Base-by-base conservation (phyloP, 1,140 invertebrate genomes). In the Listronotus oregonensis region DNA sequence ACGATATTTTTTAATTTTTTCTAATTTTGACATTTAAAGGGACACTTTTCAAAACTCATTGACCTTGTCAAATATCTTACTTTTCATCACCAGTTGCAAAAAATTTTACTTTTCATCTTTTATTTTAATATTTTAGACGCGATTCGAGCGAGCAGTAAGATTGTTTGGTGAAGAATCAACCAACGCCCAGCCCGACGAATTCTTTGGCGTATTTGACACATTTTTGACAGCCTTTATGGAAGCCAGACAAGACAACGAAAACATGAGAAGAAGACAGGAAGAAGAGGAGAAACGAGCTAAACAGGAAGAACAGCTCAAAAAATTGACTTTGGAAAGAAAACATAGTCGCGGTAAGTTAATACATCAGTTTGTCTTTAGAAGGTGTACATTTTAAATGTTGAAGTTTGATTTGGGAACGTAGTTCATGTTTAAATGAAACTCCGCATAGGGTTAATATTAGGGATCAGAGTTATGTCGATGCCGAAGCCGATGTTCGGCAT, bases 121-220 rank as follows among this genome's bases (percentile, higher is more conserved):
- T 27, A 27, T 27, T 27, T 27, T 2, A 6, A 34, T 34, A 44
- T 49, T 73, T 66, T 66, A 76, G 76, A 75, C 80, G 17, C 81
- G 94, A 78, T 95, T 95, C 79, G 93, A 95, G 71, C 84, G 90
- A 71, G 92, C 92, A 0, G 90, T 95, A 5, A 85, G 90, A 55
- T 81, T 94, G 2, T 98, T 98, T 79, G 95, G 94, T 15, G 95
- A 98, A 80, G 94, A 97, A 73, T 87, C 90, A 1, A 86, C 89
- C 1, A 88, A 87, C 11, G 84, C 90, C 17, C 93, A 96, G 72
- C 95, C 96, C 0, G 96, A 98, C 72, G 95, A 97, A 77, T 96
- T 99, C 82, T 98, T 98, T 81, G 94, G 93, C 8, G 92, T 94
- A 18, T 91, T 99, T 69, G 95, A 97, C 78, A 84, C 89, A 5